phyloP scores from a whole-genome alignment of 2,888 invertebrate species.

The Conistra vaccinii region DNA sequence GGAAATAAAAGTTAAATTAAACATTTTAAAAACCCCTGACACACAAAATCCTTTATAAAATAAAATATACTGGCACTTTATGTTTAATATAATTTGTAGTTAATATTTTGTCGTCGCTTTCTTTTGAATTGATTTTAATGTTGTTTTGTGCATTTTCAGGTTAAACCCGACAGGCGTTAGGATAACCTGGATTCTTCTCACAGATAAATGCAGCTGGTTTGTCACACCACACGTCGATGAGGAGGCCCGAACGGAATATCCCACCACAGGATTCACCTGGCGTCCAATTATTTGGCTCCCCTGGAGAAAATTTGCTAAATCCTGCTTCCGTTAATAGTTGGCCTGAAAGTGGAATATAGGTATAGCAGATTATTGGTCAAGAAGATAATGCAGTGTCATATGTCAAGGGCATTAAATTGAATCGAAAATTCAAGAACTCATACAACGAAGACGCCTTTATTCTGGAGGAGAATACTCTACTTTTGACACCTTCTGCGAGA shows the following conservation, averaged over 20 bases:
- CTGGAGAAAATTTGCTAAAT: neutral
- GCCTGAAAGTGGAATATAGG: slow-evolving; percentile 14
- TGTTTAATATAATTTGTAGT: no score
- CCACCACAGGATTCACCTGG: slow-evolving; percentile 18
- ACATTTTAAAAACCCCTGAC: no score
- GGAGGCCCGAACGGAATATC: neutral
- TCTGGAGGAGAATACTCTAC: neutral
- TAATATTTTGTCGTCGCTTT: no score
- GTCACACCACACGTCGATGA: slow-evolving; percentile 19
- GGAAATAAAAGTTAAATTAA: no score
- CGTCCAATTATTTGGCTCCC: neutral
- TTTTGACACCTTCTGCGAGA: no score
- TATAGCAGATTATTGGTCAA: neutral
- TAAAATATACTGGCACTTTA: no score
- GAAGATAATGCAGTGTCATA: neutral
- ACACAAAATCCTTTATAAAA: no score
- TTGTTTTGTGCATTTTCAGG: neutral
- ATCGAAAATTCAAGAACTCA: neutral
- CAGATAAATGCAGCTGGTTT: slow-evolving; percentile 4
- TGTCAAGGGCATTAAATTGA: neutral
- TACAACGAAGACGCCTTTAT: neutral
- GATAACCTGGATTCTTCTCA: slow-evolving; percentile 14
- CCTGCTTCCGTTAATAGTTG: slow-evolving; percentile 24
- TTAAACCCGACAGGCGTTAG: neutral
- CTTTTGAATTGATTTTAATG: no score